Conservation (phyloP, 2,888 invertebrate genomes). For the Leucoptera coffeella region DNA sequence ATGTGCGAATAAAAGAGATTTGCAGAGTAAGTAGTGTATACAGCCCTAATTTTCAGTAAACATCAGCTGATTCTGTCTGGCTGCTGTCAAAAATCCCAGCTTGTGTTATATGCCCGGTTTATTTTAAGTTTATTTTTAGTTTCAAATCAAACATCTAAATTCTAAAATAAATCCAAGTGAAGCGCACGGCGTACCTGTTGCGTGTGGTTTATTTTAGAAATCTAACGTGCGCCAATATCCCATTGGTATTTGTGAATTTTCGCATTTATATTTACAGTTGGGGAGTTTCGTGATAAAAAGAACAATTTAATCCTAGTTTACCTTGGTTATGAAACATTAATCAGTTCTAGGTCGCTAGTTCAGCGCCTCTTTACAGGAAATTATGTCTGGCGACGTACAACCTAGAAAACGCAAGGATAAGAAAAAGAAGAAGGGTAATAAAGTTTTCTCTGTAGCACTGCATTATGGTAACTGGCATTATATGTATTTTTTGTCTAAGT, state of each 20-base stretch:
- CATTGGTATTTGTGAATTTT: constrained; percentile 24
- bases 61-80: too few species aligned
- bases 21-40: too few species aligned
- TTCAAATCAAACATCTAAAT: too few species aligned
- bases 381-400: constrained; percentile 83
- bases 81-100: too few species aligned
- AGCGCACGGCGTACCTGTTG: constrained; percentile 18
- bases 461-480: too few species aligned
- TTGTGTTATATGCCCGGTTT: constrained; percentile 41
- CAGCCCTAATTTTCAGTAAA: too few species aligned
- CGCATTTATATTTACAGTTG: too few species aligned
- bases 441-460: too few species aligned
- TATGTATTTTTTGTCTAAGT: too few species aligned
- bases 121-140: constrained; percentile 53
- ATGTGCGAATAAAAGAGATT: too few species aligned
- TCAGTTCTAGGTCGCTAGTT: constrained; percentile 24
- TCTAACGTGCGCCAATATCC: constrained; percentile 27
- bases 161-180: constrained; percentile 44
- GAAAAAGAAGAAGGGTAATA: constrained; percentile 75
- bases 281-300: too few species aligned
- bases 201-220: constrained; percentile 47
- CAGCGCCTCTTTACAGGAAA: constrained; percentile 35
- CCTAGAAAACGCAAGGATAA: constrained; percentile 83
- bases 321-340: constrained; percentile 50
- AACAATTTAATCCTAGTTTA: too few species aligned